phyloP scores from a whole-genome alignment of 2,797 vertebrate genomes.

The Malacoctenus gilli region DNA sequence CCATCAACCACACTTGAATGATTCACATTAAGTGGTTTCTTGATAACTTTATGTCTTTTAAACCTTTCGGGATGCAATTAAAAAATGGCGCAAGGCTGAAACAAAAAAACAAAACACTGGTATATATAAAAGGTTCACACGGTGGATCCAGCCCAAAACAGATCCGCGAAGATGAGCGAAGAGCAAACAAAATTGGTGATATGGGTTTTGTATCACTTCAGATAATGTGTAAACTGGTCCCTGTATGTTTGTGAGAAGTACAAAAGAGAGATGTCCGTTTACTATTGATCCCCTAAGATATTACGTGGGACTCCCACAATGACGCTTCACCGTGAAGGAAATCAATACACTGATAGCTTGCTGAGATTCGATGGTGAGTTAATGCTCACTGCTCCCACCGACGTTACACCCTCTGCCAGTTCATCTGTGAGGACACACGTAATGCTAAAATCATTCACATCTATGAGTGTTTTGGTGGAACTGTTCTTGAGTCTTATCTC shows the following conservation, averaged over 20 bases:
- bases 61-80: constrained; percentile 16
- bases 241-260: neutral
- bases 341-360: constrained; percentile 10
- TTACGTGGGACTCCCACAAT: neutral
- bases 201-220: constrained; percentile 2
- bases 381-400: neutral
- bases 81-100: constrained; percentile 4
- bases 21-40: constrained; percentile 20
- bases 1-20: constrained; percentile 14
- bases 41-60: constrained; percentile 9
- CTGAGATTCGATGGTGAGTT: constrained; percentile 11
- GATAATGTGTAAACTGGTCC: neutral
- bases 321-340: constrained; percentile 3
- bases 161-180: too few relatives aligned
- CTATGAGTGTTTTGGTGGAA: too few relatives aligned
- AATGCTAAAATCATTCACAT: too few relatives aligned
- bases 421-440: neutral
- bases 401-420: neutral
- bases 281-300: constrained; percentile 4
- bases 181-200: constrained; percentile 1
- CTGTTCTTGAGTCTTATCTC: too few relatives aligned
- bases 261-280: neutral
- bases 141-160: too few relatives aligned
- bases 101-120: too few relatives aligned
- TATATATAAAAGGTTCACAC: too few relatives aligned